Evolutionary conservation across 2,113 vertebrate species (phyloP).

Genomic region (Trogon surrucura): DNA sequence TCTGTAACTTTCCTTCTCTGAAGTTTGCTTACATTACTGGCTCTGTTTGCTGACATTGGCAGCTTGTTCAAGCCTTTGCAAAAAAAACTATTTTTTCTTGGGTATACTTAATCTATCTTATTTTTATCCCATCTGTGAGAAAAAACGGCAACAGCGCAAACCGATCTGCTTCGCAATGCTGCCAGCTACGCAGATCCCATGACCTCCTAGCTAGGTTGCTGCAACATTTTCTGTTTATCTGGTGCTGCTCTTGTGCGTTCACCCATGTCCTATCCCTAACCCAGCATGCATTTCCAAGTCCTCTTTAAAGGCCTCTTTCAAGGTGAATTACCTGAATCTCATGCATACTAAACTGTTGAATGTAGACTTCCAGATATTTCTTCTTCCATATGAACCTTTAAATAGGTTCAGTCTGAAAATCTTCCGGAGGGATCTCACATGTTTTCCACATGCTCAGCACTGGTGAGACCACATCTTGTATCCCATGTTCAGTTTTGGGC

Average conservation of each 20-base stretch:
- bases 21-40: constrained; percentile 51
- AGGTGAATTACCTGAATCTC: neutral
- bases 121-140: constrained; percentile 62
- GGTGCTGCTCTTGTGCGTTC: neutral
- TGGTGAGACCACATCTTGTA: no score
- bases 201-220: neutral
- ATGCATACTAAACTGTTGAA: neutral
- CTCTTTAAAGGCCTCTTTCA: neutral
- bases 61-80: constrained; percentile 40
- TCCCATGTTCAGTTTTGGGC: no score
- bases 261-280: neutral
- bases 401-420: neutral
- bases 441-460: neutral
- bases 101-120: constrained; percentile 60
- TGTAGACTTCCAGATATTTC: neutral
- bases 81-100: constrained; percentile 47
- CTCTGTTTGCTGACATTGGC: constrained; percentile 55
- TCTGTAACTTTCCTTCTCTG: constrained; percentile 14
- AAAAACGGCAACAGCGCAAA: neutral
- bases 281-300: neutral
- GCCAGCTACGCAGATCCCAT: neutral
- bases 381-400: constrained; percentile 1
- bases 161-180: neutral
- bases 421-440: neutral
- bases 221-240: neutral